Evolutionary conservation across 2,113 vertebrate species (phyloP).

Genomic region (Hemiprocne comata): DNA sequence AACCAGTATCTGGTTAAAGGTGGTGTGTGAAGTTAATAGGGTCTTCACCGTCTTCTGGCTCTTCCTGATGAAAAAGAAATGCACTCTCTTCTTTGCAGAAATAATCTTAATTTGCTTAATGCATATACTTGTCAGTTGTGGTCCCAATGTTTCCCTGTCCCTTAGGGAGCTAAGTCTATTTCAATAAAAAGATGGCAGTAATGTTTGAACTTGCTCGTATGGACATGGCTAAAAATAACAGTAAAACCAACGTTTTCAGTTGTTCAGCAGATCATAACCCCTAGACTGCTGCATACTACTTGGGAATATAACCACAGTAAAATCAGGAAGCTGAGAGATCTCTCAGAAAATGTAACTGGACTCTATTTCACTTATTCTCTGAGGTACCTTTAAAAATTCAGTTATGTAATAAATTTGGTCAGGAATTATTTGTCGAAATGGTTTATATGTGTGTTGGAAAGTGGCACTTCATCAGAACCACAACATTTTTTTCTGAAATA

Average conservation of each 20-base stretch:
- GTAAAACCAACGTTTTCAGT: not conserved
- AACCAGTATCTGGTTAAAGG: not conserved
- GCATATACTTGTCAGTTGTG: not conserved
- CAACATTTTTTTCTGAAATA: not conserved
- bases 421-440: not conserved
- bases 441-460: not conserved
- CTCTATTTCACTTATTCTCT: not conserved
- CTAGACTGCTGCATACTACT: not conserved
- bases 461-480: not conserved
- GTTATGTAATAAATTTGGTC: not conserved
- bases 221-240: not conserved
- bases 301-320: not conserved
- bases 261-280: not conserved
- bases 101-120: not conserved
- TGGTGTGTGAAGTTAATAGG: not conserved
- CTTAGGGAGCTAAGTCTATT: not conserved
- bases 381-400: not conserved
- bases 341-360: not conserved
- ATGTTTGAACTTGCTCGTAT: not conserved
- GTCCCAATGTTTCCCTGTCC: not conserved
- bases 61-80: not conserved
- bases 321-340: not conserved
- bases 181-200: not conserved
- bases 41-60: not conserved
- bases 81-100: not conserved